Evolutionary conservation across 2,888 invertebrate genomes (phyloP), one percentile per base, ranked within the genome.

Genomic region (Cataglyphis albicans): DNA sequence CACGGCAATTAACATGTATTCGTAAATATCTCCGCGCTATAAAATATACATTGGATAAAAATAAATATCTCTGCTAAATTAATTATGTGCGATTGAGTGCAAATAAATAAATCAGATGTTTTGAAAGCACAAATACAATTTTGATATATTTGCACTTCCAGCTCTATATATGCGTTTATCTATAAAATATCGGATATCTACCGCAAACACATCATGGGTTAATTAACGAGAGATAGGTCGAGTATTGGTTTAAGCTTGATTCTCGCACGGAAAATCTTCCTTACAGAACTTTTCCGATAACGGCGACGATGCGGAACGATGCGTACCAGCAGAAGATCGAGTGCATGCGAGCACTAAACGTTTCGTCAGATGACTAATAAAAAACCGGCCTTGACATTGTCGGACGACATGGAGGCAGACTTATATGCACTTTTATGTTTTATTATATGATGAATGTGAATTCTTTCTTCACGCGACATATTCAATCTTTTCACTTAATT

Each of bases 261-360:
- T 57, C 70, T 44, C 78, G 78, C 70, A 38, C 57, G 25, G 44
- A 41, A 80, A 59, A 59, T 21, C 32, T 55, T 44, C 57, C 78
- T 57, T 61, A 18, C 25, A 21, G 21, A 72, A 70, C 35, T 70
- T 80, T 80, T 59, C 70, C 72, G 72, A 70, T 70, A 80, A 25
- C 57, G 21, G 70, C 78, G 59, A 59, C 70, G 78, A 70, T 59
- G 78, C 70, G 78, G 59, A 80, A 70, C 78, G 78, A 80, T 72
- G 59, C 78, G 78, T 80, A 59, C 78, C 44, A 80, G 18, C 57
- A 21, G 57, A 68, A 78, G 72, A 80, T 80, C 78, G 55, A 61
- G 15, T 38, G 44, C 12, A 80, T 68, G 72, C 18, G 78, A 44
- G 18, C 59, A 59, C 70, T 59, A 80, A 80, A 80, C 72, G 78